These are phyloP conservation scores for Actinemys pallida DNA, from an alignment of 2,113 vertebrate genomes.

Conservation along the genomic window DNA sequence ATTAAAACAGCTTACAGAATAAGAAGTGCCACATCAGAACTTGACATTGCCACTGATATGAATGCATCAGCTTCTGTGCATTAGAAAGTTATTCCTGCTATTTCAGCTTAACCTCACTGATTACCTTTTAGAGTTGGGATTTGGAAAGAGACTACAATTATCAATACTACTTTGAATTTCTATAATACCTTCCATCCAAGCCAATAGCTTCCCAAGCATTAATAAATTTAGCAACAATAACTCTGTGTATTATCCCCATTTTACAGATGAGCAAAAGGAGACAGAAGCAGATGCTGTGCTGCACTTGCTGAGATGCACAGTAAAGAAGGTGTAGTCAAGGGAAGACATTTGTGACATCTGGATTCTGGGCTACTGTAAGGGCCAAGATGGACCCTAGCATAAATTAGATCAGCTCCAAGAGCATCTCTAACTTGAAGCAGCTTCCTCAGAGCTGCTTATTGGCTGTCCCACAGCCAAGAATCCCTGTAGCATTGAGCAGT, in stretches of 20 bases:
- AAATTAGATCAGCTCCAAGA: neutral
- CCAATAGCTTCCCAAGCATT: rapidly evolving
- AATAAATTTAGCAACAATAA: rapidly evolving
- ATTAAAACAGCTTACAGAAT: neutral
- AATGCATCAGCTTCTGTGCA: neutral
- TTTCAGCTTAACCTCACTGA: neutral
- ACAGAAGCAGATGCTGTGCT: rapidly evolving
- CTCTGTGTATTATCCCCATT: rapidly evolving
- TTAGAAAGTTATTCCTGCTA: neutral
- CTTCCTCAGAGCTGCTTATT: rapidly evolving
- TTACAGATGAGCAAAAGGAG: neutral
- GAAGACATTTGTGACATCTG: neutral
- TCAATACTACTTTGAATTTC: neutral
- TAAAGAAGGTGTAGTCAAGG: neutral
- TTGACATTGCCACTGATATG: neutral
- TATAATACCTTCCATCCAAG: neutral
- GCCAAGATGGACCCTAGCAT: neutral
- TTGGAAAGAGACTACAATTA: neutral
- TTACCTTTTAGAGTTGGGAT: neutral
- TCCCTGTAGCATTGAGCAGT: neutral
- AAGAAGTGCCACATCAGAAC: neutral
- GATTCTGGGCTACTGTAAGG: neutral
- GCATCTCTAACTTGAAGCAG: neutral
- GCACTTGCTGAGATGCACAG: neutral
- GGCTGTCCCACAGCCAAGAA: rapidly evolving